Conservation (phyloP, 2,888 invertebrate genomes). For the Trypoxylon attenuatum region DNA sequence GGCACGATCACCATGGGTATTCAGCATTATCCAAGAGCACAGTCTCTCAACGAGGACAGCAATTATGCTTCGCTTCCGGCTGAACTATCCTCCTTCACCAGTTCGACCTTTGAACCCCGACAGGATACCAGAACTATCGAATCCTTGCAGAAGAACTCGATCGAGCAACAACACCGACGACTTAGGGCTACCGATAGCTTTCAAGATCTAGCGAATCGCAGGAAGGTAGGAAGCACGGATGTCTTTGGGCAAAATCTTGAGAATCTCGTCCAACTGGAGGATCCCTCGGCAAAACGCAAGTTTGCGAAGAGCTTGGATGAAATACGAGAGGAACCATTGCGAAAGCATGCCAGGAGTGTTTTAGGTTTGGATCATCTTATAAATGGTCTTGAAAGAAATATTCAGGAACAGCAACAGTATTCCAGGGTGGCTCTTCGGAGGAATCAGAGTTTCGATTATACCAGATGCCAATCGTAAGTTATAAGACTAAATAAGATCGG, state of each 20-base stretch:
- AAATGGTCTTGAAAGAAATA: conserved; percentile 38
- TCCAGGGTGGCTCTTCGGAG: conserved; percentile 55
- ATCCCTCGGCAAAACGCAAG: conserved; percentile 61
- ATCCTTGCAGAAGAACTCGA: conserved; percentile 36
- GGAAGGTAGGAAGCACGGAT: conserved; percentile 70
- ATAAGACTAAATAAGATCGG: neutral
- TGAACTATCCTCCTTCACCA: conserved; percentile 65
- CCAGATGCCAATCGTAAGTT: conserved; percentile 45
- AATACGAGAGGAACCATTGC: conserved; percentile 63
- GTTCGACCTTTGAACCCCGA: conserved; percentile 66
- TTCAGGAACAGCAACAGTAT: conserved; percentile 34
- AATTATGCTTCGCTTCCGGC: conserved; percentile 66
- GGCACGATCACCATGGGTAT: conserved; percentile 68
- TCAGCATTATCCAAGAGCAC: conserved; percentile 64
- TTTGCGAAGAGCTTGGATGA: conserved; percentile 67
- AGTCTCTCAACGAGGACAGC: conserved; percentile 61
- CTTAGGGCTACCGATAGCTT: conserved; percentile 62
- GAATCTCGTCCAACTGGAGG: conserved; percentile 69
- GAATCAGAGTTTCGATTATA: conserved; percentile 70
- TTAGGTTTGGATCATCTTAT: conserved; percentile 54
- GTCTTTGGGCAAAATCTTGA: conserved; percentile 71
- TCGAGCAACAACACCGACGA: conserved; percentile 40
- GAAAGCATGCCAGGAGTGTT: conserved; percentile 59
- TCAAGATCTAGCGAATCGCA: conserved; percentile 51
- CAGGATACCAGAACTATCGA: conserved; percentile 29